Evolutionary conservation across 2,888 invertebrate genomes (phyloP), one percentile per base, ranked within the genome.

Genomic region (Athalia circularis): DNA sequence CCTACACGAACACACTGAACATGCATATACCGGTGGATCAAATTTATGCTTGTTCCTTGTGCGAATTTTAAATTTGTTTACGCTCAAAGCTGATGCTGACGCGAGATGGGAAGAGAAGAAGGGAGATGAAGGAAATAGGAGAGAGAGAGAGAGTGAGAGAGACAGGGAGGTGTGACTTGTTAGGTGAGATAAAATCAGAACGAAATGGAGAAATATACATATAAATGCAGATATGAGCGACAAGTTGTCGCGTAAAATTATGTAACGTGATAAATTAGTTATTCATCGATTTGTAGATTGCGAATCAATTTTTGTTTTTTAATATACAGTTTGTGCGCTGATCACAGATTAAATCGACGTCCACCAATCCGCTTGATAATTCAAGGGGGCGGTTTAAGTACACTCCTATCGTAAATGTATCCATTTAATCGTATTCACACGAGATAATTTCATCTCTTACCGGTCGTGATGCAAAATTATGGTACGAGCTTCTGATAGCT

Each of bases 391-490:
- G 52, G 52, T 7, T 52, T 11, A 52, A 7, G 11, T 3, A 52
- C 48, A n/a, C 15, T 59, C 8, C 48, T 8, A 48, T 13, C 13
- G 48, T 65, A 65, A 48, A 48, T 48, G 48, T n/a, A 65, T 8
- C 13, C 48, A 65, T 48, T 65, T 47, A 48, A 65, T 65, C 65
- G 65, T 65, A 13, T 48, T 65, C 48, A 52, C 67, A 52, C 67
- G 67, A 52, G 68, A 68, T 68, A 54, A 68, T 68, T 50, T 68
- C 43, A 54, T 29, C 68, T 13, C 50, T n/a, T 68, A 67, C 50
- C 43, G 52, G 50, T 68, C 68, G 29, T 52, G 68, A 68, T 68
- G 68, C 68, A 68, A n/a, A 68, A 68, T 68, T 68, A 68, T 68
- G 15, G 68, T 11, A 68, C 68, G 54, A 68, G 68, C 54, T 68